Evolutionary conservation across 1,140 invertebrate genomes (phyloP), one percentile per base, ranked within the genome.

Genomic region (Leguminivora glycinivorella): DNA sequence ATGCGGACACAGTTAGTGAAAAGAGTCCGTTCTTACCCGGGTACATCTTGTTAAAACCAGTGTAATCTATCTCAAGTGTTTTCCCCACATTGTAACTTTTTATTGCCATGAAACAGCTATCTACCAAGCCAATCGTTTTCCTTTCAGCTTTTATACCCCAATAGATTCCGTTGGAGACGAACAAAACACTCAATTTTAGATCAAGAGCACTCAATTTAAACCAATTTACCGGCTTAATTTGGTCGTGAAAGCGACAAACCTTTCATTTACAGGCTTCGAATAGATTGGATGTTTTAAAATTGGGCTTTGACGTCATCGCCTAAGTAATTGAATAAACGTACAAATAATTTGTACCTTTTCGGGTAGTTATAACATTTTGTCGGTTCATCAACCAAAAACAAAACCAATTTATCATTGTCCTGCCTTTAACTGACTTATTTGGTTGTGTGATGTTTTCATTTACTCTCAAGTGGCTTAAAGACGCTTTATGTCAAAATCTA

Each of bases 151-250:
- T 63, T 34, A 29, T 29, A 2, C 25, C 26, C 58, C 58, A 17
- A 34, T 29, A 10, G 58, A 29, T 17, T 63, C 26, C 58, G n/a
- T 34, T 25, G 29, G 34, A 31, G 34, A 63, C 58, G 80, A 80
- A 82, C 79, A 81, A 81, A 79, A 81, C 77, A 78, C 73, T 78
- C 78, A 77, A 82, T 78, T 78, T 80, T 60, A 71, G 76, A 80
- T 78, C 78, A 74, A 75, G 78, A 75, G 74, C 75, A 74, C 77
- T 82, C 78, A 78, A 52, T 73, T 63, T 68, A 70, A 63, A 63
- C 58, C 58, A 63, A 63, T 63, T 63, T 63, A 29, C 58, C 26
- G 58, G 58, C 58, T 63, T 63, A 63, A 63, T 63, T 63, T 63
- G 29, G 25, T 29, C 58, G 58, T 34, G 29, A 19, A 63, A 17